Conservation (phyloP, 2,797 vertebrate species). For the Ctenosaura bakeri region DNA sequence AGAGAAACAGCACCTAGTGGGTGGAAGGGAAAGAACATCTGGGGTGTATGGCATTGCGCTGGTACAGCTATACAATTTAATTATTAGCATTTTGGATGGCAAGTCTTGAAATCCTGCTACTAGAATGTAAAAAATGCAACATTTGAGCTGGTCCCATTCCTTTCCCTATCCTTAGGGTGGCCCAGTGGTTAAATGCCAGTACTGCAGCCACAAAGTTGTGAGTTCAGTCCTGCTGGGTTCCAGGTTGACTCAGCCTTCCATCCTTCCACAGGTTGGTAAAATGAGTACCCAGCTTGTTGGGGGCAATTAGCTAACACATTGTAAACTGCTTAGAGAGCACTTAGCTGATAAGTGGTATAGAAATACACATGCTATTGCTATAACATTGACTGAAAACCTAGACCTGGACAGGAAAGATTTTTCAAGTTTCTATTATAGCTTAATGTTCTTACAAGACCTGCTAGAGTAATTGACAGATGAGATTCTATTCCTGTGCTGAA, state of each 20-base stretch:
- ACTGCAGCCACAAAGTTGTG: too few relatives aligned
- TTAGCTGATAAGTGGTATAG: too few relatives aligned
- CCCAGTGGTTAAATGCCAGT: too few relatives aligned
- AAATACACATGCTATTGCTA: conserved; percentile 16
- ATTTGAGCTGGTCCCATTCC: conserved; percentile 35
- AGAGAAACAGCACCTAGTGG: neutral
- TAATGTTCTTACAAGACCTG: conserved; percentile 36
- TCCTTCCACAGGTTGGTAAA: too few relatives aligned
- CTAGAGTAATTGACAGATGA: neutral
- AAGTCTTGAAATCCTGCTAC: conserved; percentile 52
- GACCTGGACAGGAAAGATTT: neutral
- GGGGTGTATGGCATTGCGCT: neutral
- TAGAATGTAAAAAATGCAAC: conserved; percentile 59
- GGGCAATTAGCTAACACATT: too few relatives aligned
- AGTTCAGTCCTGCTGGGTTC: too few relatives aligned
- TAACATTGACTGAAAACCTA: conserved; percentile 47
- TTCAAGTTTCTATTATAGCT: conserved; percentile 40
- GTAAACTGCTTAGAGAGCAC: too few relatives aligned
- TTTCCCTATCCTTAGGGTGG: neutral
- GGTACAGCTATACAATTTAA: neutral
- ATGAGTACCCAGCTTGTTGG: too few relatives aligned
- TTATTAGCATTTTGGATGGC: neutral
- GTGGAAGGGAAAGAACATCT: neutral
- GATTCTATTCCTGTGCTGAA: neutral
- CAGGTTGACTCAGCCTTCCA: too few relatives aligned